Conservation (phyloP, 2,888 invertebrate genomes). For the Metacarcinus magister region DNA sequence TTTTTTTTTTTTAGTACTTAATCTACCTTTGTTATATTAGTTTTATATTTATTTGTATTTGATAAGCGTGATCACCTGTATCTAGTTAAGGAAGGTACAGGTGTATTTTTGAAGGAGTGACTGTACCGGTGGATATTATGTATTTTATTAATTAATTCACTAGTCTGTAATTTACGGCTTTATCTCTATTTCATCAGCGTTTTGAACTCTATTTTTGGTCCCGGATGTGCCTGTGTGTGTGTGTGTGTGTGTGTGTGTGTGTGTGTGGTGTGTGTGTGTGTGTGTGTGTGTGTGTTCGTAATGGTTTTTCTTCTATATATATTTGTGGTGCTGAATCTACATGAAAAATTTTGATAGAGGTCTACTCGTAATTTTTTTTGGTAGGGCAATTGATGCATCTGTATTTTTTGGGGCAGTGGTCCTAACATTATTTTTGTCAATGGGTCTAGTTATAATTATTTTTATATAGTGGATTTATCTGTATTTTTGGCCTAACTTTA, state of each 20-base stretch:
- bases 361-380: too few relatives aligned
- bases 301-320: too few relatives aligned
- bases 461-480: neutral
- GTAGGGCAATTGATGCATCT: neutral
- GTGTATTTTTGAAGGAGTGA: too few relatives aligned
- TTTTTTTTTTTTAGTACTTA: neutral
- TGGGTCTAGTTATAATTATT: neutral
- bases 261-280: neutral
- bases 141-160: too few relatives aligned
- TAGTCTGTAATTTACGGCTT: neutral
- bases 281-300: too few relatives aligned
- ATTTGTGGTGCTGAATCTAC: too few relatives aligned
- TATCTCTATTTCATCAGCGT: neutral
- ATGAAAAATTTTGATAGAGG: too few relatives aligned
- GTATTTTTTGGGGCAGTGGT: neutral
- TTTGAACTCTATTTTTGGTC: neutral
- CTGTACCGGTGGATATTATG: too few relatives aligned
- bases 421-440: neutral
- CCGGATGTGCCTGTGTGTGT: conserved; percentile 39
- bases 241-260: conserved; percentile 46
- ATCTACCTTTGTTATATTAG: neutral
- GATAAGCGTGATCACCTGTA: neutral
- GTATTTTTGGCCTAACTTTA: neutral
- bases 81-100: too few relatives aligned
- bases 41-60: neutral